A percentile compares a stretch with the other conserved stretches of the same genome.
Evolutionary conservation across 2,888 invertebrate species (phyloP).

Genomic region (Cybosia mesomella): DNA sequence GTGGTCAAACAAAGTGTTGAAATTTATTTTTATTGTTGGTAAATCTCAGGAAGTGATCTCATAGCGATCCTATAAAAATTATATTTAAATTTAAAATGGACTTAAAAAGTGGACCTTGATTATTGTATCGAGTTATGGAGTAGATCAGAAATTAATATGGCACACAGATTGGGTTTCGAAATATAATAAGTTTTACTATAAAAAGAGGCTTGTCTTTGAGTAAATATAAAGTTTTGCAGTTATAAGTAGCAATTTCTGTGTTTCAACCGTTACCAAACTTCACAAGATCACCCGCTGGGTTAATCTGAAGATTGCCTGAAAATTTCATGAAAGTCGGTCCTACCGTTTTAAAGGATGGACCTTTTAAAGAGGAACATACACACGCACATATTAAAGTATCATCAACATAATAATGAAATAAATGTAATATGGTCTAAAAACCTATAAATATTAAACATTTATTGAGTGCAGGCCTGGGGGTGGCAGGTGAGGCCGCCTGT

Average conservation of each 20-base stretch:
- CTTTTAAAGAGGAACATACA: too few species aligned
- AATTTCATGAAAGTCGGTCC: background rate
- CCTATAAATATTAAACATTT: too few species aligned
- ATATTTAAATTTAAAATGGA: constrained; percentile 55
- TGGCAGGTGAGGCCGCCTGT: too few species aligned
- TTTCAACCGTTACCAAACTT: background rate
- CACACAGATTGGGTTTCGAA: constrained; percentile 16
- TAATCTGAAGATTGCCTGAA: background rate
- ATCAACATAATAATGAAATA: too few species aligned
- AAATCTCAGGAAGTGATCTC: constrained; percentile 78
- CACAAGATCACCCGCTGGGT: background rate
- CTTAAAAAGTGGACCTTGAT: constrained; percentile 57
- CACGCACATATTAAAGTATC: too few species aligned
- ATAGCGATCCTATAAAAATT: constrained; percentile 57
- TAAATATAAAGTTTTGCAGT: background rate
- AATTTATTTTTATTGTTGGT: constrained; percentile 70
- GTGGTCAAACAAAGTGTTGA: constrained; percentile 72
- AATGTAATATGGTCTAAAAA: too few species aligned
- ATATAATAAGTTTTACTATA: constrained; percentile 8
- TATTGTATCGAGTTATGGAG: constrained; percentile 5
- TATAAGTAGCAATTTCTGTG: too few species aligned
- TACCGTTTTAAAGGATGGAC: too few species aligned
- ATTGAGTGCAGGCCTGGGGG: too few species aligned
- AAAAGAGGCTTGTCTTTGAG: constrained; percentile 1
- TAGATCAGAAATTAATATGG: constrained; percentile 15